phyloP scores from a whole-genome alignment of 2,113 vertebrate genomes.

The Atlantisia rogersi region DNA sequence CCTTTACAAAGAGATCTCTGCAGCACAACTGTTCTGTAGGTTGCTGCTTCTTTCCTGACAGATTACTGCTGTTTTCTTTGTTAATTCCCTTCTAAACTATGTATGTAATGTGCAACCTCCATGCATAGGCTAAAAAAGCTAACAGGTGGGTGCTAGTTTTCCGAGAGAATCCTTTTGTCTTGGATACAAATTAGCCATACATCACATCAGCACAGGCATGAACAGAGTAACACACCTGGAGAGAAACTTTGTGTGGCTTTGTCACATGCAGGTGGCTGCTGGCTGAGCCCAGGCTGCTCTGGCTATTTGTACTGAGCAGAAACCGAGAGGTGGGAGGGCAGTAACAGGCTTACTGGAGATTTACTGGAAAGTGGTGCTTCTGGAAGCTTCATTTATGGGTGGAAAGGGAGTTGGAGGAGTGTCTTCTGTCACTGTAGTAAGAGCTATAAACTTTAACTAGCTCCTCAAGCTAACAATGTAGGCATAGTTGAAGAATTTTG shows the following conservation, averaged over 20 bases:
- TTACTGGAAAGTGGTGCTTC: background rate
- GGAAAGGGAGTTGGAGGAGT: background rate
- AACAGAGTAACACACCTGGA: background rate
- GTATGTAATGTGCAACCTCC: background rate
- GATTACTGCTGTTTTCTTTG: background rate
- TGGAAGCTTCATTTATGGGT: background rate
- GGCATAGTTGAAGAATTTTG: background rate
- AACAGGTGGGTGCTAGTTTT: background rate
- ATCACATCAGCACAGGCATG: background rate
- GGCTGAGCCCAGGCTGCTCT: background rate
- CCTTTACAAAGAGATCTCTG: background rate
- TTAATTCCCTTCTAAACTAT: background rate
- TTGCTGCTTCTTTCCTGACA: background rate
- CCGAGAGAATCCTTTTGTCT: background rate
- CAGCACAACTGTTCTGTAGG: background rate
- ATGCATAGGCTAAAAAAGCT: background rate
- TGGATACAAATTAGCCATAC: background rate
- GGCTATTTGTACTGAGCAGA: background rate
- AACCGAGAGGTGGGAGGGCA: background rate
- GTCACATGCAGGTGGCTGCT: background rate
- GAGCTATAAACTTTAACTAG: background rate
- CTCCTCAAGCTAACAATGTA: background rate
- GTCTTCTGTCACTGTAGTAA: background rate
- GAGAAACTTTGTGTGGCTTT: background rate
- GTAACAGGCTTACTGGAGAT: no score